These are phyloP conservation scores for Acanthornis magna DNA, from an alignment of 2,797 vertebrate genomes.

Conservation along the genomic window DNA sequence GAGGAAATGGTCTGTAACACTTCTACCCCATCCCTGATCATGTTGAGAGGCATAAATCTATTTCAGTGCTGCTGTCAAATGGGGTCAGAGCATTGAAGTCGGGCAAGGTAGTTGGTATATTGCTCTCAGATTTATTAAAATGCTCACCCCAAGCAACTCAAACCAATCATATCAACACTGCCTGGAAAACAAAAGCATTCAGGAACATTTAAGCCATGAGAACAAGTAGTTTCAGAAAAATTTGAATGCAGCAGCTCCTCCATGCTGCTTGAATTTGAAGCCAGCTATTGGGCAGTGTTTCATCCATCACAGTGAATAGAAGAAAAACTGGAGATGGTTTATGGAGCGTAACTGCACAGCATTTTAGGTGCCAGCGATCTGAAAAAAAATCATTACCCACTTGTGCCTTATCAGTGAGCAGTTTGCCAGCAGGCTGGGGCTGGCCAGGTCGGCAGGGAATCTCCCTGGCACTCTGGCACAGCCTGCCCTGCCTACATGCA, in stretches of 20 bases:
- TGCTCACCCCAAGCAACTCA: not conserved
- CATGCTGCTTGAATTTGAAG: not conserved
- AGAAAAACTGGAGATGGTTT: not conserved
- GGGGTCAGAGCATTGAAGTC: fast-evolving
- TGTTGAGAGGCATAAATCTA: not conserved
- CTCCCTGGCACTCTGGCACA: not conserved
- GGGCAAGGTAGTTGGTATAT: not conserved
- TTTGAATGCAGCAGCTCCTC: not conserved
- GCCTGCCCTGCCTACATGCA: not conserved
- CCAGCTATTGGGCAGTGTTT: not conserved
- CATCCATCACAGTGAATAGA: not conserved
- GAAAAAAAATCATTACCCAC: not conserved
- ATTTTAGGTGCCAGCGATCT: not conserved
- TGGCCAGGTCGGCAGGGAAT: not conserved
- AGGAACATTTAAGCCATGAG: not conserved
- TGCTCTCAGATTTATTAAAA: not conserved
- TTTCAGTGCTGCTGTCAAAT: not conserved
- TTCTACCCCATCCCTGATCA: not conserved
- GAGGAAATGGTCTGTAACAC: not conserved
- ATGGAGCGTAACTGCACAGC: not conserved
- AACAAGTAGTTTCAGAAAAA: not conserved
- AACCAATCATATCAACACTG: not conserved
- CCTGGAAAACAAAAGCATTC: not conserved
- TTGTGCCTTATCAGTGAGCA: not conserved
- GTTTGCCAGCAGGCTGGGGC: not conserved